A percentile compares a stretch with the other conserved stretches of the same genome.
Conservation (phyloP, 1,140 invertebrate genomes). For the Cepaea nemoralis region DNA sequence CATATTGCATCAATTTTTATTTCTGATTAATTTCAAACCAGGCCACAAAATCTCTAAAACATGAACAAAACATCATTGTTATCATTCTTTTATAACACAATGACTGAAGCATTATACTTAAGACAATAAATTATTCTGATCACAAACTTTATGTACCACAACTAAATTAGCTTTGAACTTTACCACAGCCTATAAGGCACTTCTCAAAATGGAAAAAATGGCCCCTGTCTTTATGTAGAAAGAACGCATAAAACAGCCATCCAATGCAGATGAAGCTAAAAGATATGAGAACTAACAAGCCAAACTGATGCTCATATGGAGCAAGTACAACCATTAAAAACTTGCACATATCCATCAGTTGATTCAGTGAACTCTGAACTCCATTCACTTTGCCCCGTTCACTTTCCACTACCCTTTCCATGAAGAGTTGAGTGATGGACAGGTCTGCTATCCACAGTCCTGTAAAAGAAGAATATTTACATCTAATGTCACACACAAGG, state of each 20-base stretch:
- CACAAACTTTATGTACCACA: no score
- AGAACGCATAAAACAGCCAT: slow-evolving; percentile 54
- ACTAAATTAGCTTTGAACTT: background rate
- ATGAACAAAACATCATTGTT: no score
- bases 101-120: no score
- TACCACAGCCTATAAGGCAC: slow-evolving; percentile 20
- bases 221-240: slow-evolving; percentile 42
- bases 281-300: slow-evolving; percentile 72
- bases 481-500: no score
- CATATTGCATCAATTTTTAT: no score
- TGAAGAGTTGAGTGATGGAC: slow-evolving; percentile 76
- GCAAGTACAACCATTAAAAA: slow-evolving; percentile 74
- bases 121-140: no score
- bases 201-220: slow-evolving; percentile 53
- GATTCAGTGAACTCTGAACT: slow-evolving; percentile 75
- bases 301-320: slow-evolving; percentile 71
- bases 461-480: slow-evolving; percentile 44
- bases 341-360: slow-evolving; percentile 74
- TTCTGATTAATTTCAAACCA: no score
- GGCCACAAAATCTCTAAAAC: no score
- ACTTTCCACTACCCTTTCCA: slow-evolving; percentile 74
- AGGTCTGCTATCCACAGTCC: slow-evolving; percentile 77
- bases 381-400: slow-evolving; percentile 76
- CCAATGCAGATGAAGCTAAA: slow-evolving; percentile 71
- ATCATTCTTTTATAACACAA: no score